phyloP scores from a whole-genome alignment of 2,888 invertebrate species.

The Margaritifera margaritifera region DNA sequence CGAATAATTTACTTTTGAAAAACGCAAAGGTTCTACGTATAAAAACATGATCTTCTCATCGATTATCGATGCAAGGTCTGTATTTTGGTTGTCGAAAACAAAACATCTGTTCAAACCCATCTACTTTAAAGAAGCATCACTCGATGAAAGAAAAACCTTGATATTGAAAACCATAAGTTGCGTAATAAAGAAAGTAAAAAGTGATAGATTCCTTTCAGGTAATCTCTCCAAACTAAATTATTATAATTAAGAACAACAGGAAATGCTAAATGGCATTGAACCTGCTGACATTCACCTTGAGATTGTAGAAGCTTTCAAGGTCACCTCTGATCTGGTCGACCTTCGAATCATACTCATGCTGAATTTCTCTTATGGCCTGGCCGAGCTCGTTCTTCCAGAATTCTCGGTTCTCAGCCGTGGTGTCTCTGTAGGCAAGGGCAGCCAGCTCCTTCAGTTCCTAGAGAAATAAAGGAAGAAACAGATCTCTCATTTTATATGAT shows the following conservation, averaged over 20 bases:
- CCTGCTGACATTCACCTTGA: constrained; percentile 71
- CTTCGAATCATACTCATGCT: constrained; percentile 75
- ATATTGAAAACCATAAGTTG: neutral
- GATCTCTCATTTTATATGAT: too few species aligned
- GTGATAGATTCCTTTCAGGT: neutral
- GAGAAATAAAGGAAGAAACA: too few species aligned
- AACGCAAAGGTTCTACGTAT: too few species aligned
- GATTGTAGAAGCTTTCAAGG: constrained; percentile 75
- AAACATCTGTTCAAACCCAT: too few species aligned
- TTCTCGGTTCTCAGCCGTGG: constrained; percentile 75
- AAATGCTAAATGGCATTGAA: neutral
- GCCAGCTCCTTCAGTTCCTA: constrained; percentile 75
- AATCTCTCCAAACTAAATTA: neutral
- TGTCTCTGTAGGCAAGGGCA: constrained; percentile 75
- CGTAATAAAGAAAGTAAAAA: neutral
- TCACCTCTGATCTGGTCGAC: constrained; percentile 73
- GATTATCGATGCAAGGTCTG: too few species aligned
- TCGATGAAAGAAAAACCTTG: too few species aligned
- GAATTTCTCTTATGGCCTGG: constrained; percentile 75
- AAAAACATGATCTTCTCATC: too few species aligned
- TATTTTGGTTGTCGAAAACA: too few species aligned
- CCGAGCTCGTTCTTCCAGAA: constrained; percentile 76
- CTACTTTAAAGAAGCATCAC: too few species aligned
- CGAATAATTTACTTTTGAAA: too few species aligned
- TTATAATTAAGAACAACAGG: neutral